Evolutionary conservation across 2,113 vertebrate species (phyloP).

Genomic region (Rissa tridactyla): DNA sequence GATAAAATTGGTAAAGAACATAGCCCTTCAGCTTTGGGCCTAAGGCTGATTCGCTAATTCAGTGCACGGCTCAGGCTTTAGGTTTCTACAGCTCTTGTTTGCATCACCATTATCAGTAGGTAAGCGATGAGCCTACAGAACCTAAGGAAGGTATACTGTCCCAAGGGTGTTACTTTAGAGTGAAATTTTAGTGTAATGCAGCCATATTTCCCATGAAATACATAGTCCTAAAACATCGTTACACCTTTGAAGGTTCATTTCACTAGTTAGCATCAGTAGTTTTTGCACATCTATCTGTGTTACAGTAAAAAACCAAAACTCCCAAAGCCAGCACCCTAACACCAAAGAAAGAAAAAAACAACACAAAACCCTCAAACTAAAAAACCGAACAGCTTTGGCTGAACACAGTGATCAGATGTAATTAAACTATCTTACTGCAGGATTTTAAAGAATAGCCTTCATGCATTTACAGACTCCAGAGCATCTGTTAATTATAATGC

Average conservation of each 20-base stretch:
- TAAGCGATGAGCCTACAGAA: neutral
- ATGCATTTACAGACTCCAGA: neutral
- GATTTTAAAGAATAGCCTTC: neutral
- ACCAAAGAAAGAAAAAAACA: neutral
- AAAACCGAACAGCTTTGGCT: neutral
- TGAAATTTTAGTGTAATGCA: neutral
- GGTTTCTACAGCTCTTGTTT: neutral
- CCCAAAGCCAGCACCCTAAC: neutral
- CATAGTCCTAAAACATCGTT: neutral
- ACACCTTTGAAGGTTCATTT: neutral
- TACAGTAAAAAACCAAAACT: neutral
- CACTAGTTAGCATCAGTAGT: neutral
- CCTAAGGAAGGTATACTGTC: neutral
- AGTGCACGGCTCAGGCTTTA: neutral
- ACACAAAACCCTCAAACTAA: neutral
- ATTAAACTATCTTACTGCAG: neutral
- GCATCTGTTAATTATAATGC: neutral
- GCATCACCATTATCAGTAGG: accelerated
- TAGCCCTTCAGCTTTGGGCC: neutral
- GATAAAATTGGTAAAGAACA: neutral
- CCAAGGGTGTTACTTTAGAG: neutral
- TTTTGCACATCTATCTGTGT: neutral
- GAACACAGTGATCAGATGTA: neutral
- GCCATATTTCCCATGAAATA: neutral
- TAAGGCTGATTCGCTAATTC: neutral